These are phyloP conservation scores for Fragum whitleyi DNA, from an alignment of 2,888 invertebrate species.

Conservation along the genomic window DNA sequence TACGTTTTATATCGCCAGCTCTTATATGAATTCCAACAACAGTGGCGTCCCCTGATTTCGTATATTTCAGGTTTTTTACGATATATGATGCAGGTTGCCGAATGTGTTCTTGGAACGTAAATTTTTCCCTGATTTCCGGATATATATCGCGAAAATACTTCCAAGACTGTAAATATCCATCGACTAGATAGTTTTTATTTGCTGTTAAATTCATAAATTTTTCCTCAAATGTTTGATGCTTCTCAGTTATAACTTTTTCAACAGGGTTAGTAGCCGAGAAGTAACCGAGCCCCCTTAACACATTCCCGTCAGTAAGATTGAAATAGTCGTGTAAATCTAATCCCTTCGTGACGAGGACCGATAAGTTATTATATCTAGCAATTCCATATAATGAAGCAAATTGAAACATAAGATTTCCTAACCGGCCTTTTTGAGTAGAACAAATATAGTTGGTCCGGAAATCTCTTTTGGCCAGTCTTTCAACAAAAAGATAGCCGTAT, in stretches of 20 bases:
- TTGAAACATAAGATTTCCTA: neutral
- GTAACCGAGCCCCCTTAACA: neutral
- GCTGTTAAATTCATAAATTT: neutral
- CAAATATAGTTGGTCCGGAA: neutral
- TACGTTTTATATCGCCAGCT: neutral
- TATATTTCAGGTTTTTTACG: neutral
- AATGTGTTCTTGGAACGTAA: neutral
- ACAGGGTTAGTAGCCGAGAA: too few species aligned
- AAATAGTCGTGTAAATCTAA: neutral
- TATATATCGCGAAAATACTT: neutral
- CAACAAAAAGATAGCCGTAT: neutral
- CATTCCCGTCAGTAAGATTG: neutral
- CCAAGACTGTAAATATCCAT: conserved; percentile 5
- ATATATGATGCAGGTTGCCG: neutral
- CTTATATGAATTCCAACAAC: conserved; percentile 9
- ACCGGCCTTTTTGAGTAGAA: neutral
- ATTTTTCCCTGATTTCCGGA: neutral
- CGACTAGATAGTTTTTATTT: neutral
- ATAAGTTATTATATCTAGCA: neutral
- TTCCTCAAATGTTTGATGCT: neutral
- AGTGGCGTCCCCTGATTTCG: too few species aligned
- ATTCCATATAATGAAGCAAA: conserved; percentile 4
- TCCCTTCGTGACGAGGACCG: neutral
- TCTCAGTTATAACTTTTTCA: neutral
- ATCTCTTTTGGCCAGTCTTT: neutral